Evolutionary conservation across 2,113 vertebrate species (phyloP), one percentile per base, ranked within the genome.

Genomic region (Mus pahari): DNA sequence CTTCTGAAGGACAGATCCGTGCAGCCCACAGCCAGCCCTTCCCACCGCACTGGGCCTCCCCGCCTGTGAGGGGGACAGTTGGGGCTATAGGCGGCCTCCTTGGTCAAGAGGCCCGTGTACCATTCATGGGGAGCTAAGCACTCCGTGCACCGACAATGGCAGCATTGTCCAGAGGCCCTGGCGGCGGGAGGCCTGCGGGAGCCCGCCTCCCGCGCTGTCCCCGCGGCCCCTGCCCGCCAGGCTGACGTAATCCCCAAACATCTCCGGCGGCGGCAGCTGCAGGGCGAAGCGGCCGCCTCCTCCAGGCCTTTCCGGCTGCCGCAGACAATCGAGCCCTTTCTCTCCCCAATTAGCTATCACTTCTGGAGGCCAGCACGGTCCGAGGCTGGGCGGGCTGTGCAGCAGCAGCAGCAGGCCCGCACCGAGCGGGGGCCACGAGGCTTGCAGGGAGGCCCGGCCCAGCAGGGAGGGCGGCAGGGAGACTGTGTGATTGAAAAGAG

Each of bases 201-300:
- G 70, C 89, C 96, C 97, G 96, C 96, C 96, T 95, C 96, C 36
- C 96, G 22, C 93, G 89, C 98, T 94, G 95, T 96, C 93, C 96
- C 13, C 7, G 28, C 39, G 10, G 75, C 95, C 96, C 97, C 98
- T 98, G 98, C 98, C 98, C 98, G 98, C 97, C 97, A 94, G 98
- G 98, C 99, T 99, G 99, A 99, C 99, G 99, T 99, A 99, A 99
- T 99, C 99, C 98, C 98, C 99, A 98, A 99, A 98, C 99, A 98
- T 99, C 99, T 97, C 98, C 98, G 98, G 92, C 70, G 98, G 92
- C 70, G 99, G 99, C 99, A 99, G 99, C 99, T 99, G 99, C 99
- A 99, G 98, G 98, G 99, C 99, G 98, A 99, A 98, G 99, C 98
- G 95, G 97, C 98, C 98, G 96, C 98, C 98, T 98, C 98, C 98